These are phyloP conservation scores for Delphinus delphis DNA, from an alignment of 2,113 vertebrate genomes.

Conservation along the genomic window DNA sequence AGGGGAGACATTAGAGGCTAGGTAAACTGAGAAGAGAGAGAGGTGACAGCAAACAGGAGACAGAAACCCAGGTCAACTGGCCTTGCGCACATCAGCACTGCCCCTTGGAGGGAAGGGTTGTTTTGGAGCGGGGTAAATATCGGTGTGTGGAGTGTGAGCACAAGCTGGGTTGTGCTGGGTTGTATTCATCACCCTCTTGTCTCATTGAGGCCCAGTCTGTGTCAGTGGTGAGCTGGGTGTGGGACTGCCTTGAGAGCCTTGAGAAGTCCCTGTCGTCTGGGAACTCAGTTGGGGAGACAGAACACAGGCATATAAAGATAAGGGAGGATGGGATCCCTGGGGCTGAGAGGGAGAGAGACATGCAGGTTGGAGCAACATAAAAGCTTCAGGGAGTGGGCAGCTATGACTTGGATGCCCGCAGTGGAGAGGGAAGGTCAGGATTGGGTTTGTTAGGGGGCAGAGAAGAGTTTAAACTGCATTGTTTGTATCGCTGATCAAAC, in stretches of 20 bases:
- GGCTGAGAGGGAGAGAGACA: not conserved
- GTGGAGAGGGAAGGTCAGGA: not conserved
- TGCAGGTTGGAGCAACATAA: not conserved
- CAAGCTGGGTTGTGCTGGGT: not conserved
- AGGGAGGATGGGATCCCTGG: not conserved
- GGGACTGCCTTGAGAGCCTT: not conserved
- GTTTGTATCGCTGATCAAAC: not conserved
- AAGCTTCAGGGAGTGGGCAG: not conserved
- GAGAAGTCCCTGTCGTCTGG: not conserved
- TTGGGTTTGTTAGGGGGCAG: not conserved
- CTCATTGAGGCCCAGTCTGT: not conserved
- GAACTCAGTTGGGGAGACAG: not conserved
- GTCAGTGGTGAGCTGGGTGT: not conserved
- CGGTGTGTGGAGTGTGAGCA: not conserved
- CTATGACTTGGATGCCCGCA: not conserved
- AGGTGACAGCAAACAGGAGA: not conserved
- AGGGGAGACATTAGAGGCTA: not conserved
- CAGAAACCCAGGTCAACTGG: not conserved
- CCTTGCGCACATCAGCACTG: not conserved
- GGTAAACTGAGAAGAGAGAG: not conserved
- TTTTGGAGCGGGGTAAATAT: not conserved
- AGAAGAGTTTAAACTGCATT: not conserved
- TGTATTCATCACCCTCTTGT: constrained; percentile 20
- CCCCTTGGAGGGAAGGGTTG: not conserved
- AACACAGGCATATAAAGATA: constrained; percentile 26